These are phyloP conservation scores for Euwallacea fornicatus DNA, from an alignment of 1,140 invertebrate genomes.

Conservation along the genomic window DNA sequence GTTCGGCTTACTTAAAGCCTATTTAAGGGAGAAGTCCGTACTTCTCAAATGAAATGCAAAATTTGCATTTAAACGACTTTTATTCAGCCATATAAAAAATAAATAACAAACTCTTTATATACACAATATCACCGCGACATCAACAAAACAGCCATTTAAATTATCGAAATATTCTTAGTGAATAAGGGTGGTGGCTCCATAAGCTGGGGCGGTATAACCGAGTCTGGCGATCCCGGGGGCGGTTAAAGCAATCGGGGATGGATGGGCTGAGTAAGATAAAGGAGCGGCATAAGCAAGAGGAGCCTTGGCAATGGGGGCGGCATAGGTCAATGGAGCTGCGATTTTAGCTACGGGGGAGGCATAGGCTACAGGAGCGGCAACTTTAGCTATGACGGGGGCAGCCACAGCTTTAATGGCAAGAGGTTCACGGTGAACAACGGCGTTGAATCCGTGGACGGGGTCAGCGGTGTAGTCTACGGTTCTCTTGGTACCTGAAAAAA, in stretches of 20 bases:
- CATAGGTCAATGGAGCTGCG: constrained; percentile 26
- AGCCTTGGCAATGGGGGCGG: constrained; percentile 28
- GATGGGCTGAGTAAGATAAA: constrained; percentile 33
- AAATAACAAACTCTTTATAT: constrained; percentile 19
- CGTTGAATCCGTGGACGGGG: constrained; percentile 58
- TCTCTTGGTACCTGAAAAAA: constrained; percentile 57
- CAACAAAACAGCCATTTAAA: neutral
- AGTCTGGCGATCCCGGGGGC: constrained; percentile 4
- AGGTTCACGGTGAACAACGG: constrained; percentile 58
- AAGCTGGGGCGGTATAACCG: too few species aligned
- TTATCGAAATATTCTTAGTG: neutral
- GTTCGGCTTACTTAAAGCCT: too few species aligned
- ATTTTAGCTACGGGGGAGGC: constrained; percentile 46
- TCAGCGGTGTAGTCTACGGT: constrained; percentile 68
- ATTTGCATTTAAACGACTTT: constrained; percentile 11
- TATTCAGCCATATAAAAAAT: constrained; percentile 30
- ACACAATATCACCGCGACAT: neutral
- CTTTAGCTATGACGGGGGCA: constrained; percentile 41
- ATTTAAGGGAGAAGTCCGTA: too few species aligned
- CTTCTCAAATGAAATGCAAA: neutral
- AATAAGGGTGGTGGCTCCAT: neutral
- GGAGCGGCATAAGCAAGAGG: constrained; percentile 29
- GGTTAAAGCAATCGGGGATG: constrained; percentile 30
- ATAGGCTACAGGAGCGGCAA: constrained; percentile 48
- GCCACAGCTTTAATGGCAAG: constrained; percentile 47